Evolutionary conservation across 1,140 invertebrate species (phyloP), one percentile per base, ranked within the genome.

Genomic region (Trichonephila clavipes): DNA sequence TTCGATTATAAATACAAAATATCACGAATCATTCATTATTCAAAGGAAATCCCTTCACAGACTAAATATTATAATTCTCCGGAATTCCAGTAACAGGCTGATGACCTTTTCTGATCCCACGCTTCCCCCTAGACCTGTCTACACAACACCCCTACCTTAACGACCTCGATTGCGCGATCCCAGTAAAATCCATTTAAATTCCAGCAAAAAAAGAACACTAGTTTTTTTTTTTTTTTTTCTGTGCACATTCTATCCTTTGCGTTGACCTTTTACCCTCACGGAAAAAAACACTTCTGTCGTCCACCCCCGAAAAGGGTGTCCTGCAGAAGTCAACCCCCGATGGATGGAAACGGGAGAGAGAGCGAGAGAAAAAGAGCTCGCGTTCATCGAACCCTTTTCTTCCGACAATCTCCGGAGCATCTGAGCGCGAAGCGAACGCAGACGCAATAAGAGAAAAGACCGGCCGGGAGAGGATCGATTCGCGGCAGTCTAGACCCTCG

Each of bases 391-490:
- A 77, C 72, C 34, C 72, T 77, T 81, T 83, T 24, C 82, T 83
- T 59, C 82, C 44, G 44, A 59, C 82, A 59, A 83, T 83, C 82
- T 58, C 82, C 24, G 82, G 51, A 83, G 44, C 82, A 58, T 51
- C 44, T 58, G 82, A 40, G 77, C 77, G 77, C 77, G 77, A 59
- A 51, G 77, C 77, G 77, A 59, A 51, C 44, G 82, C 82, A 59
- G 51, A 83, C 44, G 51, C n/a, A 83, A 83, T 19, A 83, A 51
- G 21, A 51, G 44, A 83, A 59, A 77, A 77, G 72, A 40, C 72
- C 28, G 72, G 72, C 72, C 72, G 72, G 72, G 72, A 77, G 72
- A 34, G 82, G 58, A 83, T 83, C 82, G 82, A 83, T 83, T 83
- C 82, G 40, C 72, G 82, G 44, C 44, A n/a, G 82, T 87, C 85